Conservation (phyloP, 1,140 invertebrate genomes). For the Camponotus pennsylvanicus region DNA sequence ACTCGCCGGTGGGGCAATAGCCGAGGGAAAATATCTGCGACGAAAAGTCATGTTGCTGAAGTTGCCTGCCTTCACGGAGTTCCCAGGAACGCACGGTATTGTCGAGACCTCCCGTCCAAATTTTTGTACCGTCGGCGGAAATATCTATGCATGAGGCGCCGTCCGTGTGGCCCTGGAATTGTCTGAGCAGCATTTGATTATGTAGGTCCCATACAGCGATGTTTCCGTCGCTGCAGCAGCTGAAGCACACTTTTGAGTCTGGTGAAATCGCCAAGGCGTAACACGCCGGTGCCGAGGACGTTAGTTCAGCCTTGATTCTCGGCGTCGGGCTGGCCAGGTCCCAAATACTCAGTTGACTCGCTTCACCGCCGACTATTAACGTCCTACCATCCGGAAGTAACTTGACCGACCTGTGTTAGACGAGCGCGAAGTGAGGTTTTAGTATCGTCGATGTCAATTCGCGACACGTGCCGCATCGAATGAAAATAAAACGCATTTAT, state of each 20-base stretch:
- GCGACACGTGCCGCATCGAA: background rate
- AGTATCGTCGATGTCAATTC: background rate
- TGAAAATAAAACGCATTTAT: background rate
- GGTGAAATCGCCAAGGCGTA: slow-evolving; percentile 96
- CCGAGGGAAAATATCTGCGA: slow-evolving; percentile 98
- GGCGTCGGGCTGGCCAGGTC: slow-evolving; percentile 95
- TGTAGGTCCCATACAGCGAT: slow-evolving; percentile 99
- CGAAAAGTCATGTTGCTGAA: slow-evolving; percentile 96
- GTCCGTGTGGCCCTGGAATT: slow-evolving; percentile 97
- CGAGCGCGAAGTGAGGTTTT: slow-evolving; percentile 19
- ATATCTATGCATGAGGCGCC: slow-evolving; percentile 99
- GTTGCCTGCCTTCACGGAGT: slow-evolving; percentile 94
- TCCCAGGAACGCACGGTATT: slow-evolving; percentile 98
- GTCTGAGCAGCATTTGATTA: slow-evolving; percentile 96
- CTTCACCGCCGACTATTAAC: slow-evolving; percentile 97
- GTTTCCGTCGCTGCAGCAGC: slow-evolving; percentile 98
- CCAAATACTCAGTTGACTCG: slow-evolving; percentile 96
- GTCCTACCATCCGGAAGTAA: slow-evolving; percentile 96
- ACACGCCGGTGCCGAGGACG: slow-evolving; percentile 96
- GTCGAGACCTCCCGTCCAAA: slow-evolving; percentile 99
- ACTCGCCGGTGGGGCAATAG: slow-evolving; percentile 99
- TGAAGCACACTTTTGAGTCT: slow-evolving; percentile 98
- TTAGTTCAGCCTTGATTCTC: slow-evolving; percentile 96
- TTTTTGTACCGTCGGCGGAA: slow-evolving; percentile 96
- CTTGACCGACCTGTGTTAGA: slow-evolving; percentile 90